A percentile compares a stretch with the other conserved stretches of the same genome.
Evolutionary conservation across 2,888 invertebrate species (phyloP).

Genomic region (Coremacera marginata): DNA sequence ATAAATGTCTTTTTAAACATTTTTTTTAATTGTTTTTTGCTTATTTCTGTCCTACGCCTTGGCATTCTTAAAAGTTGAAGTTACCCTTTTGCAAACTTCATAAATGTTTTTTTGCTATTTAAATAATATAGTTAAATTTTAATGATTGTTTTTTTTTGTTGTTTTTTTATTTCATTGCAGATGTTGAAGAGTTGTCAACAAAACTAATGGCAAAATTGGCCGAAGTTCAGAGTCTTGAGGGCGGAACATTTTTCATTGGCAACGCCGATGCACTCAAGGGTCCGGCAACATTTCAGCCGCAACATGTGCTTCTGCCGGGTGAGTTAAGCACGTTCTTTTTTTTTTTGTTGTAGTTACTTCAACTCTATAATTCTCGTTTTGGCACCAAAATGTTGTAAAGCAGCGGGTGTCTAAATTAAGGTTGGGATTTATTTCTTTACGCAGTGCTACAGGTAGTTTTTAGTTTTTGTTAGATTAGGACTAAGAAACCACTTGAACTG

Average conservation of each 20-base stretch:
- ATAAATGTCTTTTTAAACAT: too few species aligned
- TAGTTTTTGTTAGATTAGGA: background rate
- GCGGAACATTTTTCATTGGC: constrained; percentile 69
- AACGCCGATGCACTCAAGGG: constrained; percentile 66
- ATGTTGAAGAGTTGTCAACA: constrained; percentile 70
- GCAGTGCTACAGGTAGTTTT: constrained; percentile 31
- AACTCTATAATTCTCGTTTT: background rate
- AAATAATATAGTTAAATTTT: constrained; percentile 29
- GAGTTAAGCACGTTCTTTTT: constrained; percentile 49
- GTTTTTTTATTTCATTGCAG: constrained; percentile 56
- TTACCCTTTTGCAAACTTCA: background rate
- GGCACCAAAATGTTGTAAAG: constrained; percentile 16
- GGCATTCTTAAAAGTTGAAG: too few species aligned
- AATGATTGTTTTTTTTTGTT: constrained; percentile 36
- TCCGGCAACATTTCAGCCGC: constrained; percentile 64
- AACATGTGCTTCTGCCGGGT: constrained; percentile 68
- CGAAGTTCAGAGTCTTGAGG: constrained; percentile 68
- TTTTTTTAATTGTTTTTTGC: background rate
- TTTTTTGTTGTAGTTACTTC: background rate
- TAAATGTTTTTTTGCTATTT: background rate
- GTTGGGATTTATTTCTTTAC: background rate
- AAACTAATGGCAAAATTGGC: constrained; percentile 69
- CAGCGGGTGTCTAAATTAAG: constrained; percentile 10
- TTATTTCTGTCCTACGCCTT: too few species aligned
- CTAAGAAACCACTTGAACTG: constrained; percentile 36